These are phyloP conservation scores for Aphelinus certus DNA, from an alignment of 1,140 invertebrate species.

Conservation along the genomic window DNA sequence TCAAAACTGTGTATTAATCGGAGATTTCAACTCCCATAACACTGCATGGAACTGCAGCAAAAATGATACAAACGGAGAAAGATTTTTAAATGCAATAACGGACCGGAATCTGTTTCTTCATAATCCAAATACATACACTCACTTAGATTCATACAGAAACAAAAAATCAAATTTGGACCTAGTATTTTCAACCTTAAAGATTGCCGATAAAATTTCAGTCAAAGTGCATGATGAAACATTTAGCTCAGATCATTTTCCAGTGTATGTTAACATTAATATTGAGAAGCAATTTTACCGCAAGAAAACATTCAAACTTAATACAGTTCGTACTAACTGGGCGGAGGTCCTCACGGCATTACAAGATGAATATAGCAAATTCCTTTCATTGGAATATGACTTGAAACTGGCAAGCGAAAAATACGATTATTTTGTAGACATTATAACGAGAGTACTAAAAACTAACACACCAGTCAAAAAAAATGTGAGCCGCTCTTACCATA, in stretches of 20 bases:
- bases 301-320: conserved; percentile 30
- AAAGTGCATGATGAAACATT: conserved; percentile 45
- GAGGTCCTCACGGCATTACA: not conserved
- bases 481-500: not conserved
- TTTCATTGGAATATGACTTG: not conserved
- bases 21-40: no score
- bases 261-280: conserved; percentile 42
- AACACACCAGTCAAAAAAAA: conserved; percentile 26
- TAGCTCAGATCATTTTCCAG: conserved; percentile 53
- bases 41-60: no score
- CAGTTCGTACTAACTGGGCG: conserved; percentile 20
- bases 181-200: conserved; percentile 39
- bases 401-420: not conserved
- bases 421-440: conserved; percentile 30
- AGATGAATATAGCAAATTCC: not conserved
- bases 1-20: no score
- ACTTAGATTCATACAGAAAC: no score
- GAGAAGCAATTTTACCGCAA: conserved; percentile 31
- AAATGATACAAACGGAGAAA: not conserved
- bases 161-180: conserved; percentile 34
- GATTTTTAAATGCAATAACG: not conserved
- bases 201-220: conserved; percentile 49
- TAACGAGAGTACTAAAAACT: no score
- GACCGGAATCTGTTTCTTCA: no score
- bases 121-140: conserved; percentile 1